These are phyloP conservation scores for Chelonus insularis DNA, from an alignment of 1,140 invertebrate genomes.

Conservation along the genomic window DNA sequence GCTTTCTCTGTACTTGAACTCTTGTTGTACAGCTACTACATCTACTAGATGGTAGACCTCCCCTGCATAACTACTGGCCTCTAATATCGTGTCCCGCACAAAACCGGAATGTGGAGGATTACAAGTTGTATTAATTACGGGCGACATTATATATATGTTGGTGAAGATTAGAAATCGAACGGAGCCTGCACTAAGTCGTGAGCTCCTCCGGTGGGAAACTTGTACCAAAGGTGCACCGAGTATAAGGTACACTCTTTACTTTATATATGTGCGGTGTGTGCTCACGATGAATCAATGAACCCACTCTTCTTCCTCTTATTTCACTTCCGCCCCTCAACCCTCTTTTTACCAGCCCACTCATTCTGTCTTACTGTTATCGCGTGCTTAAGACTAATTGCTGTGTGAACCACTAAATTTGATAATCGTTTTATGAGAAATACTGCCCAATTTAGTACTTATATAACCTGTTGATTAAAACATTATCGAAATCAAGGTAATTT, in stretches of 20 bases:
- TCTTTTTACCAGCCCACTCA: background rate
- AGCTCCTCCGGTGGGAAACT: slow-evolving; percentile 32
- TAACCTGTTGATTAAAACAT: too few relatives aligned
- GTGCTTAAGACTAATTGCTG: background rate
- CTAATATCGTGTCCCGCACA: slow-evolving; percentile 57
- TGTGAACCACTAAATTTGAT: slow-evolving; percentile 6
- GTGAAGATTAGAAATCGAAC: slow-evolving; percentile 59
- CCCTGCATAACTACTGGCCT: slow-evolving; percentile 40
- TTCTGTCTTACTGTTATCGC: background rate
- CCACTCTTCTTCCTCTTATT: slow-evolving; percentile 14
- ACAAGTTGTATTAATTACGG: slow-evolving; percentile 61
- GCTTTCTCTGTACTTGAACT: background rate
- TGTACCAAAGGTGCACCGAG: slow-evolving; percentile 3
- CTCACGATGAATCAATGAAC: slow-evolving; percentile 9
- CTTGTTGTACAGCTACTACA: background rate
- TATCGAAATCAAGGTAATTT: too few relatives aligned
- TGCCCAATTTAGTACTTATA: too few relatives aligned
- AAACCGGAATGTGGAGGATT: slow-evolving; percentile 58
- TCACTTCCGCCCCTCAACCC: background rate
- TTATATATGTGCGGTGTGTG: background rate
- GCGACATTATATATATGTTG: slow-evolving; percentile 52
- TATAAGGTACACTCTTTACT: background rate
- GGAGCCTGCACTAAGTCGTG: slow-evolving; percentile 26
- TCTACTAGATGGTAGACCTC: slow-evolving; percentile 13
- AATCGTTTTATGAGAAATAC: background rate